These are phyloP conservation scores for Artibeus jamaicensis DNA, from an alignment of 2,797 vertebrate species.

Conservation along the genomic window DNA sequence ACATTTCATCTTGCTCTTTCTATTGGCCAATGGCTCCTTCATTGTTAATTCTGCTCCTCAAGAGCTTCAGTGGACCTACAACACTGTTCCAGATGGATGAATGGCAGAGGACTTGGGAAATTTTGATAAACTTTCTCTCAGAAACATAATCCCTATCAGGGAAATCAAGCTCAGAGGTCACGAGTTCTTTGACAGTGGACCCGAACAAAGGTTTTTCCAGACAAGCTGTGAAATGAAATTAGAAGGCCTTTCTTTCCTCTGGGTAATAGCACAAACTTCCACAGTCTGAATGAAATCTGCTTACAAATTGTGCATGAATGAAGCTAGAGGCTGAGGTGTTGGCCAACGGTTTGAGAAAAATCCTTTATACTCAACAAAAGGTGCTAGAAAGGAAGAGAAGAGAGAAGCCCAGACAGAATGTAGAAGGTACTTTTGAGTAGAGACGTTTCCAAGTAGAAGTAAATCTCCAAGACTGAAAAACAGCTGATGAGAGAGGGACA, in stretches of 20 bases:
- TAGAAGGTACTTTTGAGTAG: neutral
- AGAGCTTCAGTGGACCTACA: neutral
- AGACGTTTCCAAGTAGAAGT: neutral
- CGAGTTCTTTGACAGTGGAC: neutral
- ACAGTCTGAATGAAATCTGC: neutral
- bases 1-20: neutral
- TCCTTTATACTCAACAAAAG: neutral
- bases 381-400: neutral
- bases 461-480: neutral
- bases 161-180: neutral
- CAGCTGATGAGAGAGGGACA: neutral
- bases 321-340: neutral
- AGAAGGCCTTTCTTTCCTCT: neutral
- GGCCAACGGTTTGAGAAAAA: neutral
- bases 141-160: neutral
- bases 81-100: neutral
- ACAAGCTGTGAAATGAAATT: neutral
- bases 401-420: neutral
- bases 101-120: neutral
- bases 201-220: neutral
- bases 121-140: neutral
- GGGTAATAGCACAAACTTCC: neutral
- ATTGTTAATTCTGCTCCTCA: conserved; percentile 19
- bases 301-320: neutral
- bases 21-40: neutral